Evolutionary conservation across 2,888 invertebrate species (phyloP).

Genomic region (Pseudoips prasinana): DNA sequence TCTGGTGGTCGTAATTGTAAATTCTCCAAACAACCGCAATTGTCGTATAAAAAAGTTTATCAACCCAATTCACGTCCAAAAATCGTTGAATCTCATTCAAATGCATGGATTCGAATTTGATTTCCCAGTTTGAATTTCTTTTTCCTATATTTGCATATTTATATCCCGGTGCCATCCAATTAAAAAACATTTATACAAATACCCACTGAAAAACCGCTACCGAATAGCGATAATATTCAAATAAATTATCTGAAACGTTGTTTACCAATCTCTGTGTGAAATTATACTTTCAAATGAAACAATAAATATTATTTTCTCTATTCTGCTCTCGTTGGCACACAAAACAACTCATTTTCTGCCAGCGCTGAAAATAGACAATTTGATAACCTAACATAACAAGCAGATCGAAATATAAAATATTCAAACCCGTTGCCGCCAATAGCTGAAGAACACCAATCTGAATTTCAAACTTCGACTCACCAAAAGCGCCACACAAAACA

Average conservation of each 20-base stretch:
- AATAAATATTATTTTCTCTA: no score
- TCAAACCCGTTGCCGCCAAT: background rate
- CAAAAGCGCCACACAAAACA: conserved; percentile 35
- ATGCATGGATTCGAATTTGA: conserved; percentile 27
- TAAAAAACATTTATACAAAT: conserved; percentile 13
- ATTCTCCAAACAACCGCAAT: no score
- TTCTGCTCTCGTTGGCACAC: no score
- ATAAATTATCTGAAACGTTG: no score
- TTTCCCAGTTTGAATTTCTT: conserved; percentile 18
- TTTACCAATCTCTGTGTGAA: no score
- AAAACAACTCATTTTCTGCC: no score
- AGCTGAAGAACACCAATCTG: conserved; percentile 16
- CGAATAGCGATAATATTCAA: no score
- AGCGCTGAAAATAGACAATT: background rate
- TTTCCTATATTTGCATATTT: conserved; percentile 22
- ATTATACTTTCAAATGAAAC: no score
- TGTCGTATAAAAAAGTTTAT: no score
- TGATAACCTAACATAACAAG: no score
- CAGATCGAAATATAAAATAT: background rate
- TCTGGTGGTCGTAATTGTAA: no score
- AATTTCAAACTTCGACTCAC: conserved; percentile 34
- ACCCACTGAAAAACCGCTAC: conserved; percentile 8
- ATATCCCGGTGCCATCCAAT: conserved; percentile 9
- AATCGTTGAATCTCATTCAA: conserved; percentile 27
- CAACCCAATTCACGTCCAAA: no score